Conservation (phyloP, 2,113 vertebrate genomes). For the Gorsachius goisagi region DNA sequence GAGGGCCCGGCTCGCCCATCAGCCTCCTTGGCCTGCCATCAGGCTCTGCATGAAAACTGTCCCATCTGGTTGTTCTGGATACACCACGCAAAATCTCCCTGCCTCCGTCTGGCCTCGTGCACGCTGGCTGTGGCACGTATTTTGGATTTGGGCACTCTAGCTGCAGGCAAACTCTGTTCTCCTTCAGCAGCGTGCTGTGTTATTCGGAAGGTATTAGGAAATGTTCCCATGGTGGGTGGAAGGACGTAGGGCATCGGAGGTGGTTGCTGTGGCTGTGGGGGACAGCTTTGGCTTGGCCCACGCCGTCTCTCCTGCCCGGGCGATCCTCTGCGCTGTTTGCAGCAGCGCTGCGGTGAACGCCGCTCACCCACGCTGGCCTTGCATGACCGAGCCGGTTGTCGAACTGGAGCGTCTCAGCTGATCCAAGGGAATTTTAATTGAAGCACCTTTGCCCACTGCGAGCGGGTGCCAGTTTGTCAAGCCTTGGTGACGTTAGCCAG, state of each 20-base stretch:
- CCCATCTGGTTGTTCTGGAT: conserved; percentile 19
- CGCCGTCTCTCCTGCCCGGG: rapidly evolving
- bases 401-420: not conserved
- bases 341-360: not conserved
- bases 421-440: not conserved
- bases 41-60: not conserved
- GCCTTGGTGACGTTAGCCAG: not conserved
- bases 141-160: conserved; percentile 29
- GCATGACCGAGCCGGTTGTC: rapidly evolving
- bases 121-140: not conserved
- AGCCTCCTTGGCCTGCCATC: not conserved
- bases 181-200: not conserved
- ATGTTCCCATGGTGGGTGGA: not conserved
- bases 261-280: not conserved
- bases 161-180: conserved; percentile 48
- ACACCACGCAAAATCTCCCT: not conserved
- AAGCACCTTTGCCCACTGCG: not conserved
- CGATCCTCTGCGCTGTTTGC: not conserved
- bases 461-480: not conserved
- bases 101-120: not conserved
- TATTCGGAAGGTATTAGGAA: conserved; percentile 21
- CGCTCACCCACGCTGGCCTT: rapidly evolving
- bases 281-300: not conserved
- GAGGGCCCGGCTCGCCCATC: rapidly evolving
- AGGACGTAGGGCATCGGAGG: not conserved